Evolutionary conservation across 35 echinoderm and acorn worm genomes (phyloP), one percentile per base, ranked within the genome.

Genomic region (Ophioderma brevispina): DNA sequence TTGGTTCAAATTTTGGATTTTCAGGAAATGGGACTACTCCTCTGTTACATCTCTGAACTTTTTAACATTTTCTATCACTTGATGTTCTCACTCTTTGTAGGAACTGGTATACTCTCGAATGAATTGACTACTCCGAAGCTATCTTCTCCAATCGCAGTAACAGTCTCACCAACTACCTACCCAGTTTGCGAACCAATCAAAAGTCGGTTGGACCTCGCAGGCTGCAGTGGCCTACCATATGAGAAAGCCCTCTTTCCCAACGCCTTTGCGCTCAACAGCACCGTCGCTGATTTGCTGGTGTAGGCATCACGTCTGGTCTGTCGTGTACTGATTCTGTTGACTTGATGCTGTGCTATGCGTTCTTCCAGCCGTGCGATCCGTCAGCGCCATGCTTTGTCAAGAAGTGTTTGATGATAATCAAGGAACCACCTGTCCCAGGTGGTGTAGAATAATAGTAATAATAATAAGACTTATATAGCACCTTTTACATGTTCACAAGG

Each of bases 311-410:
- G 18, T 32, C 83, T 18, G 31, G 34, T 18, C 83, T 85, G 13
- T 14, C 81, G 0, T 85, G 83, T 35, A 59, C 50, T 2, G 52
- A 85, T 21, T 33, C 46, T 5, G 43, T 59, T 0, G 39, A 85
- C 21, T 18, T 40, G 25, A 82, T 83, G n/a, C 90, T 91, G 23
- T 91, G 90, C 36, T 91, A 86, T 59, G 31, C 78, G 19, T 91
- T 91, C 82, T 91, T 85, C 64, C 82, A 91, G 59, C 90, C 90
- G 0, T 91, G 90, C 25, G 90, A 91, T 14, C 42, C 79, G 17
- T 25, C 19, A 1, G 40, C 13, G 85, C 50, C 3, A 40, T 32
- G 23, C 52, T 91, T 33, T 91, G 90, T 36, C 11, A 31, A 17
- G 90, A 91, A 18, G 82, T 85, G 8, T 91, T 81, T 35, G 43